phyloP scores from a whole-genome alignment of 2,797 vertebrate species.

The Heliangelus exortis region DNA sequence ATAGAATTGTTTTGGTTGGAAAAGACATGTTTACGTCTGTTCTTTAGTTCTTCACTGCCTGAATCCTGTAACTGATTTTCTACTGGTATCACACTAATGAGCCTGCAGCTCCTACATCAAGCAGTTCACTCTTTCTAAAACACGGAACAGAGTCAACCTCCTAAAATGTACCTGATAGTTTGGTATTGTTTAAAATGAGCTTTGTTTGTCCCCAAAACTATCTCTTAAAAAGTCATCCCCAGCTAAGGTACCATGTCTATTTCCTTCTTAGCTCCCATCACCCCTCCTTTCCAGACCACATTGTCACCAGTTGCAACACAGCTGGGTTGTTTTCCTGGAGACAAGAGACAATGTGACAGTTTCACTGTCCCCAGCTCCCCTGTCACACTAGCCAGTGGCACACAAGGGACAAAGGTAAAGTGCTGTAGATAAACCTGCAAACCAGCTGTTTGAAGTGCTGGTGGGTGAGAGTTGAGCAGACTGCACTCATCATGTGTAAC shows the following conservation, averaged over 20 bases:
- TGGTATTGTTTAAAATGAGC: neutral
- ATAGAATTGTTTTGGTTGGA: neutral
- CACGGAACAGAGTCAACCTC: neutral
- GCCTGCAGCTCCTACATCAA: neutral
- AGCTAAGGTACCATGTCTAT: neutral
- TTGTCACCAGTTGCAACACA: neutral
- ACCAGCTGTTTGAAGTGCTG: neutral
- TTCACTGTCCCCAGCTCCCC: neutral
- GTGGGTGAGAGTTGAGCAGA: neutral
- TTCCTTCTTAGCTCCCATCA: neutral
- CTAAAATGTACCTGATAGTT: neutral
- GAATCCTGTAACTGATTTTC: neutral
- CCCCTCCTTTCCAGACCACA: neutral
- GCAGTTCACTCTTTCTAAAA: neutral
- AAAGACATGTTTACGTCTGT: neutral
- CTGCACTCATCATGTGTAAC: neutral
- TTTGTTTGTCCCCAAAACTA: neutral
- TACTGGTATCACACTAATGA: neutral
- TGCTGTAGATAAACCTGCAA: neutral
- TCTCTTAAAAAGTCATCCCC: neutral
- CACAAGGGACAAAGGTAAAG: rapidly evolving
- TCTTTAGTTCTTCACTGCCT: neutral
- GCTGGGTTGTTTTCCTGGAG: neutral
- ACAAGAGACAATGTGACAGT: neutral
- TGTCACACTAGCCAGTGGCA: neutral